A percentile compares a stretch with the other conserved stretches of the same genome.
Evolutionary conservation across 92 coral and sea anemone genomes (phyloP).

Genomic region (Siderastrea radians): DNA sequence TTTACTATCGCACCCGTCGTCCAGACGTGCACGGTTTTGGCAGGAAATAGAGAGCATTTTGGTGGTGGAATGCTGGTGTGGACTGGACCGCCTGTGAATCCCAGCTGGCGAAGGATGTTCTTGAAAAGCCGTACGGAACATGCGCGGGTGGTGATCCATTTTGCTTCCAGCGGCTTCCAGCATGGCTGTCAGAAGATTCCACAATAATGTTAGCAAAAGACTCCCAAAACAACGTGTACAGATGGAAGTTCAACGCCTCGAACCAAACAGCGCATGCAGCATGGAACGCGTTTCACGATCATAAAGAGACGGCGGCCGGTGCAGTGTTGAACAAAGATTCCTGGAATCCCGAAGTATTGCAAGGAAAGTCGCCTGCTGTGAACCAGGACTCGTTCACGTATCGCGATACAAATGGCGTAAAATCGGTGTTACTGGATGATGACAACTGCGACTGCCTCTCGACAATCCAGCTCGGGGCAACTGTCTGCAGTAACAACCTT

Average conservation of each 20-base stretch:
- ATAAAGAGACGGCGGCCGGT: constrained; percentile 74
- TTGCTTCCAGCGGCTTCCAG: constrained; percentile 84
- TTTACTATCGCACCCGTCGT: constrained; percentile 70
- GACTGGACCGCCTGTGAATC: constrained; percentile 67
- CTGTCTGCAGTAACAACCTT: constrained; percentile 38
- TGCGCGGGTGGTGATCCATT: constrained; percentile 65
- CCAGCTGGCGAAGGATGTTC: constrained; percentile 55
- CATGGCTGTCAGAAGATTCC: constrained; percentile 76
- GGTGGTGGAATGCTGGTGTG: constrained; percentile 88
- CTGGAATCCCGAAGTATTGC: constrained; percentile 74
- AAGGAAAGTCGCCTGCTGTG: constrained; percentile 55
- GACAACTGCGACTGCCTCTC: constrained; percentile 83
- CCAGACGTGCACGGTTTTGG: constrained; percentile 54
- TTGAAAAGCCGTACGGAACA: constrained; percentile 78
- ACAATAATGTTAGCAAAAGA: constrained; percentile 72
- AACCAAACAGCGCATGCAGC: constrained; percentile 78
- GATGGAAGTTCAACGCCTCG: constrained; percentile 63
- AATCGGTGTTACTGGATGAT: constrained; percentile 79
- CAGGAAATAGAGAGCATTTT: constrained; percentile 71
- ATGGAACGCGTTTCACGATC: constrained; percentile 81
- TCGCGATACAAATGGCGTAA: constrained; percentile 46
- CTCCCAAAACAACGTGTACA: constrained; percentile 56
- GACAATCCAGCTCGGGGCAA: constrained; percentile 63
- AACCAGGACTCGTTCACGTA: constrained; percentile 79
- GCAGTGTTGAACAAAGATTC: constrained; percentile 47